phyloP scores from a whole-genome alignment of 2,888 invertebrate species.

The Eupithecia abbreviata region DNA sequence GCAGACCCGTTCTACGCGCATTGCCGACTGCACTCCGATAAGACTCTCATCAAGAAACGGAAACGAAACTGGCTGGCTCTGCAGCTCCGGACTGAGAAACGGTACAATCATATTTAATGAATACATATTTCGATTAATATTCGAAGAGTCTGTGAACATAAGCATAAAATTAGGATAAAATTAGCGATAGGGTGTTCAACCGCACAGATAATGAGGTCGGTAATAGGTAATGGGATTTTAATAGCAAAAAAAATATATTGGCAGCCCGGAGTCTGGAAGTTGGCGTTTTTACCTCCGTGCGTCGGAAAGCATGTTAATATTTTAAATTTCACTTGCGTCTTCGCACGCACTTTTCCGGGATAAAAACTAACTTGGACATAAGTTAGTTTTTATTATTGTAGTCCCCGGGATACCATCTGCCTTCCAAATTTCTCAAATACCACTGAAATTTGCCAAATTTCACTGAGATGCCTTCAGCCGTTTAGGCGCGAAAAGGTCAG shows the following conservation, averaged over 20 bases:
- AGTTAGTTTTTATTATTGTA: too few species aligned
- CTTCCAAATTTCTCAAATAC: too few species aligned
- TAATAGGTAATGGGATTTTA: too few species aligned
- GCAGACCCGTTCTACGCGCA: constrained; percentile 99
- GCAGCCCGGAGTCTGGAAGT: background rate
- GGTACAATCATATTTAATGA: constrained; percentile 61
- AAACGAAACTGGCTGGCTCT: constrained; percentile 94
- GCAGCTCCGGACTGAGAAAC: constrained; percentile 90
- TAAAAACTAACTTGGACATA: too few species aligned
- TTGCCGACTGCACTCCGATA: constrained; percentile 97
- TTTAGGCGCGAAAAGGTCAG: too few species aligned
- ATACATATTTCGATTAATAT: background rate
- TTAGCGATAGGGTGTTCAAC: background rate
- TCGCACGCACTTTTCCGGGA: too few species aligned
- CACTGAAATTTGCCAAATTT: too few species aligned
- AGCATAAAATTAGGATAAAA: background rate
- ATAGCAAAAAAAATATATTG: background rate
- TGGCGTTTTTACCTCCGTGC: background rate
- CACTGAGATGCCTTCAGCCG: too few species aligned
- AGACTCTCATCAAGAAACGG: constrained; percentile 90
- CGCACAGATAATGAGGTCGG: background rate
- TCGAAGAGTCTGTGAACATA: background rate
- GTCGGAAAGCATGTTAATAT: background rate
- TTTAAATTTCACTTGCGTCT: too few species aligned
- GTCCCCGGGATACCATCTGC: too few species aligned